Evolutionary conservation across 2,113 vertebrate species (phyloP), one percentile per base, ranked within the genome.

Genomic region (Mola mola): DNA sequence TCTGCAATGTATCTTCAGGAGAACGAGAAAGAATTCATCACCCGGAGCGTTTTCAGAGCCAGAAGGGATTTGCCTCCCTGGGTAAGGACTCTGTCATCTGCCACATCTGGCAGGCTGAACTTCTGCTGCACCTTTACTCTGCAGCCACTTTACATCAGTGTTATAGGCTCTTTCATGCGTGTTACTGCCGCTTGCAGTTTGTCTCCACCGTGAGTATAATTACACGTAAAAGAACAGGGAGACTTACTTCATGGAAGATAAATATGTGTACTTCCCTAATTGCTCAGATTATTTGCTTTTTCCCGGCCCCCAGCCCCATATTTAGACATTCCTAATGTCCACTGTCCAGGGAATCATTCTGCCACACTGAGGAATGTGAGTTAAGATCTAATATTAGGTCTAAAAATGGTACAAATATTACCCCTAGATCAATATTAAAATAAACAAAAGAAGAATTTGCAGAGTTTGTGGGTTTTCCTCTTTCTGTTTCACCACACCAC

Each of bases 11-110:
- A 88, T 72, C 82, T 93, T 0, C 82, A 92, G 88, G 93, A 94
- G 8, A 92, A 94, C 59, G 94, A 95, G 75, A 88, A 66, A 73
- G 83, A 79, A 8, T 86, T 91, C 70, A 92, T 92, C 8, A 90
- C 87, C 1, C 66, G 81, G 15, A 88, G 73, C 31, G 86, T 87
- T 3, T 90, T 90, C 40, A 73, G 91, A 65, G 68, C 81, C 74
- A 91, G 90, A n/a, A 85, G 86, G 24, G 93, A 94, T 56, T 65
- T 95, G 6, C 93, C 94, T 26, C 91, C 93, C 36, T 96, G 94
- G 95, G 95, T 96, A 86, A 92, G 90, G 4, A 53, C 29, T 33
- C 44, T 9, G n/a, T 60, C 51, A 71, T 52, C 70, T 66, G 33
- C 26, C 26, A 55, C 66, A 51, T 57, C 34, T 51, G 61, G 25